Evolutionary conservation across 2,888 invertebrate genomes (phyloP).

Genomic region (Cephus nigrinus): DNA sequence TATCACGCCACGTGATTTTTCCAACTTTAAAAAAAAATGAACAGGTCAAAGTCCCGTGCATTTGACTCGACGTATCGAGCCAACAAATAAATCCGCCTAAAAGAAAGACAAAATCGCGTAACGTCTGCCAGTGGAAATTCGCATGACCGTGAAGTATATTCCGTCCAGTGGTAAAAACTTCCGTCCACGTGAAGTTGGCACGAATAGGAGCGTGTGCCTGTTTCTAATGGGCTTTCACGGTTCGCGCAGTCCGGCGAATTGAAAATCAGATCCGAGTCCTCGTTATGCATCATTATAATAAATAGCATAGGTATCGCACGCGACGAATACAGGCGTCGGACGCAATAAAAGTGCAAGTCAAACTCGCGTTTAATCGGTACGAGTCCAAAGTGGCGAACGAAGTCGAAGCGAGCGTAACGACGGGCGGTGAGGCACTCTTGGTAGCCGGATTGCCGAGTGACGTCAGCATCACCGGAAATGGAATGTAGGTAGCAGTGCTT

Average conservation of each 20-base stretch:
- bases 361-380: background rate
- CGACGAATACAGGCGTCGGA: background rate
- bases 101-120: background rate
- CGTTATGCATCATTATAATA: background rate
- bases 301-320: background rate
- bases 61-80: background rate
- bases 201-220: background rate
- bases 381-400: background rate
- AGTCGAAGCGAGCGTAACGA: background rate
- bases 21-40: background rate
- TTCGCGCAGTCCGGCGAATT: background rate
- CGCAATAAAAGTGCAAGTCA: background rate
- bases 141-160: background rate
- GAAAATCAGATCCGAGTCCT: background rate
- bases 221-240: background rate
- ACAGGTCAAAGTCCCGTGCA: background rate
- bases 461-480: slow-evolving; percentile 65
- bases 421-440: slow-evolving; percentile 35
- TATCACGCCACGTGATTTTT: background rate
- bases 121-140: background rate
- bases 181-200: background rate
- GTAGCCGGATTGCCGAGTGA: slow-evolving; percentile 58
- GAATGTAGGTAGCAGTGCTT: slow-evolving; percentile 65
- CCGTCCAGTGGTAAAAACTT: background rate
- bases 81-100: too few species aligned